A percentile compares a stretch with the other conserved stretches of the same genome.
These are phyloP conservation scores for Mormyrops boulengeri DNA, from an alignment of 2,797 vertebrate species.

Conservation along the genomic window DNA sequence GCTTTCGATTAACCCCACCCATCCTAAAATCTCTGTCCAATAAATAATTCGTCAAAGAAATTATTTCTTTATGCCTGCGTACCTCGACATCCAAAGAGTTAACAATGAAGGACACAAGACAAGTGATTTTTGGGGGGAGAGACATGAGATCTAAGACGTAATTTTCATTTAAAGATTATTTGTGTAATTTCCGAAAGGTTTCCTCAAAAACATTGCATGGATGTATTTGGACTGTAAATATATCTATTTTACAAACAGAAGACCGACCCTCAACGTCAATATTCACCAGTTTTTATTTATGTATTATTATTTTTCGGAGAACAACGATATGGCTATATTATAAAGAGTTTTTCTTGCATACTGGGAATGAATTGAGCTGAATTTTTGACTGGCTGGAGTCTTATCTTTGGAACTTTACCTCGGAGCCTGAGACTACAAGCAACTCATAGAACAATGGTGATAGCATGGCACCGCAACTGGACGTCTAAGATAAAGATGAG, in stretches of 20 bases:
- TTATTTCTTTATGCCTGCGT: slow-evolving; percentile 3
- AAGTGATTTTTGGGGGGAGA: not conserved
- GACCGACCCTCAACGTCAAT: not conserved
- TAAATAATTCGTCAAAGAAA: slow-evolving; percentile 46
- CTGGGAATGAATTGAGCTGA: slow-evolving; percentile 11
- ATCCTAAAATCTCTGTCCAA: slow-evolving; percentile 53
- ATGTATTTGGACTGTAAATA: not conserved
- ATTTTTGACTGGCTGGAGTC: not conserved
- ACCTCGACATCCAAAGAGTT: slow-evolving; percentile 8
- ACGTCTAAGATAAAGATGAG: not conserved
- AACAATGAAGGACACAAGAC: slow-evolving; percentile 13
- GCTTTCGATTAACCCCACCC: slow-evolving; percentile 32
- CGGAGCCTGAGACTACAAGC: not conserved
- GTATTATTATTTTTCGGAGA: not conserved
- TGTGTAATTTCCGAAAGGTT: not conserved
- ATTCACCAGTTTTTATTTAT: not conserved
- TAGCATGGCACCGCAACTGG: not conserved
- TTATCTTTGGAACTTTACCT: not conserved
- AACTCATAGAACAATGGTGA: not conserved
- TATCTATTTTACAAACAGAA: slow-evolving; percentile 6
- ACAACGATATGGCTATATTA: not conserved
- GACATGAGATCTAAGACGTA: not conserved
- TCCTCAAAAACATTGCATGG: not conserved
- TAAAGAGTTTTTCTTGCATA: slow-evolving; percentile 6
- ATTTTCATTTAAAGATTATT: slow-evolving; percentile 4